Base-by-base conservation (phyloP, 2,888 invertebrate species). In the Aporophyla nigra region DNA sequence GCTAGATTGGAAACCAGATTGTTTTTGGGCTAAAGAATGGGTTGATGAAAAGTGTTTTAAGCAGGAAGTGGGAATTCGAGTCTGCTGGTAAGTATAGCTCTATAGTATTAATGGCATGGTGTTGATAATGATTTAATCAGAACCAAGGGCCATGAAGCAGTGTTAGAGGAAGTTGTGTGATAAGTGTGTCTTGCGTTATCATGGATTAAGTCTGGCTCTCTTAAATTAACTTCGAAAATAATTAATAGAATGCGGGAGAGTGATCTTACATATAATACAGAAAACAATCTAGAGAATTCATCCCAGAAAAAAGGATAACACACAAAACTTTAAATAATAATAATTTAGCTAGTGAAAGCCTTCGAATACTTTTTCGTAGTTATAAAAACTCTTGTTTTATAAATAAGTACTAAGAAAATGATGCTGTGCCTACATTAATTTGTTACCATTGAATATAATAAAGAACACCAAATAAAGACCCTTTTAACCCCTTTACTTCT, bases 401-500 rank as follows among this genome's bases (percentile, higher is more conserved):
- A 56, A 65, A 43, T 61, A 46, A 33, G 24, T n/a, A 46, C 33
- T 53, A 53, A 16, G 9, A 33, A 79, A 33, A 53, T 54, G n/a
- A 21, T 24, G n/a, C 43, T 16, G 1, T 21, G 63, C 33, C 49
- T 49, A 63, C 46, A 71, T 67, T 12, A 46, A 46, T 46, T 71
- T 73, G 10, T 67, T 73, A 63, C 12, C 49, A n/a, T 58, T 66
- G 54, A 84, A 68, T 51, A 51, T 63, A 79, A 71, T 82, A 84
- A 63, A 82, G 51, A 68, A 65, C 63, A 82, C 74, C 58, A 80
- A 86, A 74, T 83, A 67, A 72, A 62, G 69, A 72, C 80, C 78
- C 77, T 78, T 72, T 76, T 62, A 73, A 83, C 74, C 77, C 63
- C 74, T 76, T 85, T 80, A 75, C 74, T 75, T 87, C 76, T 83